Percentiles rank a stretch among this genome's conserved stretches.
These are phyloP conservation scores for Hipposideros larvatus DNA, from an alignment of 2,797 vertebrate genomes.

Conservation along the genomic window DNA sequence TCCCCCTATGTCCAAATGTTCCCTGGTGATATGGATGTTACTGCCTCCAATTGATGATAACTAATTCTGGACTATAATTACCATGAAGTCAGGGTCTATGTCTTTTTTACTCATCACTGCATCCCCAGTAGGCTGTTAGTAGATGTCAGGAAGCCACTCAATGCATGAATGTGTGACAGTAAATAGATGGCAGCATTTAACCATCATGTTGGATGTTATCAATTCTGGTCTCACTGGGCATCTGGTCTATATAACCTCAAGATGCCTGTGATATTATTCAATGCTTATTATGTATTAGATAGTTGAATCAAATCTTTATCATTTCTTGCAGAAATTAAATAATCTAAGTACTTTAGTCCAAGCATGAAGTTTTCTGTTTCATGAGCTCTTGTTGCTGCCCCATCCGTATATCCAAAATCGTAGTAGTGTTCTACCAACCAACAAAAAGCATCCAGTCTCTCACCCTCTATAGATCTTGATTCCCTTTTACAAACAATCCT, in stretches of 20 bases:
- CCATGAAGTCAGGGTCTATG: not conserved
- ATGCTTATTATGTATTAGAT: not conserved
- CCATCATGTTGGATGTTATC: not conserved
- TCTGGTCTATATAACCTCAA: not conserved
- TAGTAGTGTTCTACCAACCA: not conserved
- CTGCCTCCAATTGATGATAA: not conserved
- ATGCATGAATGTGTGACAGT: not conserved
- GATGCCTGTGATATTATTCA: not conserved
- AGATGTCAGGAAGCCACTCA: not conserved
- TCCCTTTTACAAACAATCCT: not conserved
- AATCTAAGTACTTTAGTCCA: not conserved
- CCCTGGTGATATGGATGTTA: not conserved
- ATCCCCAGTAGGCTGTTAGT: not conserved
- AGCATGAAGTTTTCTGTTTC: not conserved
- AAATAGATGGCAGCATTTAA: not conserved
- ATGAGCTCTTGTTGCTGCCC: not conserved
- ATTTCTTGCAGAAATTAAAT: constrained; percentile 1
- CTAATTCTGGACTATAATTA: not conserved
- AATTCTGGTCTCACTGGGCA: not conserved
- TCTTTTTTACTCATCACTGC: not conserved
- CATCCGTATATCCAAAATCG: not conserved
- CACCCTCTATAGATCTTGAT: not conserved
- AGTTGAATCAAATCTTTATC: not conserved
- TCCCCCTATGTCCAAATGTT: not conserved
- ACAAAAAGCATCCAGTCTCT: not conserved